Percentiles rank a stretch among this genome's conserved stretches.
These are phyloP conservation scores for Tiliacea citrago DNA, from an alignment of 2,888 invertebrate genomes.

Conservation along the genomic window DNA sequence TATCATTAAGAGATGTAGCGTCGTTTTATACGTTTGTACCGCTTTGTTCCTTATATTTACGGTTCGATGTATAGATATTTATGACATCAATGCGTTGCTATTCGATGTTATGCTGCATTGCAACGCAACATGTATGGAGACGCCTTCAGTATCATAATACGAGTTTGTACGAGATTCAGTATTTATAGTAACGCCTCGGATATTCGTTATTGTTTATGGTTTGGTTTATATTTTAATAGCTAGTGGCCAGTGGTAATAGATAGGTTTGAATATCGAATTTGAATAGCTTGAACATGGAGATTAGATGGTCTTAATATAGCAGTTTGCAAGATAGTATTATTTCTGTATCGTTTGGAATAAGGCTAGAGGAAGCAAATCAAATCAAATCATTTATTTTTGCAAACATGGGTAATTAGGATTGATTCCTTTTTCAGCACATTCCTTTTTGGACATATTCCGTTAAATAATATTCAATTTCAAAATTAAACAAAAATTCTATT, in stretches of 20 bases:
- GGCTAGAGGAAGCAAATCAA: neutral
- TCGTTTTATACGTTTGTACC: conserved; percentile 89
- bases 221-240: conserved; percentile 58
- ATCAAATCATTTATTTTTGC: too few relatives aligned
- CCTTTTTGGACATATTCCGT: too few relatives aligned
- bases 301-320: conserved; percentile 32
- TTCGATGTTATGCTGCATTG: conserved; percentile 76
- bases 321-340: conserved; percentile 10
- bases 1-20: conserved; percentile 90
- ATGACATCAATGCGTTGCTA: conserved; percentile 82
- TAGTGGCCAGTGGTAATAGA: conserved; percentile 56
- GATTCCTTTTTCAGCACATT: too few relatives aligned
- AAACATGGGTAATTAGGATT: too few relatives aligned
- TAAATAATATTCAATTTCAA: too few relatives aligned
- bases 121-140: conserved; percentile 78
- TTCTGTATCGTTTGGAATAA: conserved; percentile 3
- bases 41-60: conserved; percentile 90
- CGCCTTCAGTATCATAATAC: conserved; percentile 84
- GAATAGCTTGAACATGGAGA: conserved; percentile 37
- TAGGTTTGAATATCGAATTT: conserved; percentile 52
- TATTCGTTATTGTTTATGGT: conserved; percentile 60
- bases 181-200: conserved; percentile 60
- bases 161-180: conserved; percentile 52
- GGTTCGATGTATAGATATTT: conserved; percentile 85
- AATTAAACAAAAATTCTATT: too few relatives aligned